Base-by-base conservation (phyloP, 2,113 vertebrate species). In the Montifringilla adamsi region DNA sequence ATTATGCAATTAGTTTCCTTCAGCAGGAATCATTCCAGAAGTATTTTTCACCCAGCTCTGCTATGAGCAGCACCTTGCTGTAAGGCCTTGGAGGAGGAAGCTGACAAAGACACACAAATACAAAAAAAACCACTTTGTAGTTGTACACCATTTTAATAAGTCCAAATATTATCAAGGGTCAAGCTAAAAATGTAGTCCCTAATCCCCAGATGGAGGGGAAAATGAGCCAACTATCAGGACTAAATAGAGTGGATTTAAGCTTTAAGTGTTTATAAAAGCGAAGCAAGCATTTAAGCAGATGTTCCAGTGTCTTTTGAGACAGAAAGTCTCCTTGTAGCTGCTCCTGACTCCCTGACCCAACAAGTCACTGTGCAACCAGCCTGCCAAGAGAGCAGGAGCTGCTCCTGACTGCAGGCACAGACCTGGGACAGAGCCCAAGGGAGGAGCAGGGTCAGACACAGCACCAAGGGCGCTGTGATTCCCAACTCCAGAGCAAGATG, bases 271-370 rank as follows among this genome's bases (percentile, higher is more conserved):
- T 92, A 58, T 56, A 66, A 89, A 90, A 81, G 63, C 8, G 21
- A 92, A 69, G 73, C 90, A 91, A 84, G 53, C 59, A 84, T 49
- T 96, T 43, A 55, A 88, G 90, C 93, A 96, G 90, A 96, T 92
- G 96, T 84, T 94, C 28, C 93, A 74, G 50, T 43, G 85, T 70
- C 78, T 89, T 91, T 82, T 76, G 59, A 75, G 72, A 97, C 8
- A 78, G 63, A 97, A 96, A 90, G 90, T 66, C 93, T 85, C 89
- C 94, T 95, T 96, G 94, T 55, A 89, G 77, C 70, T 93, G 81
- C 87, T 92, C 87, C 84, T 43, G 95, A 93, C 87, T 83, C 83
- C 90, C 64, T 96, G 97, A 98, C 90, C 97, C 97, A 97, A 96
- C 94, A 70, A 74, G 77, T 67, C 89, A 82, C 95, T 94, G 89